Conservation (phyloP, 1,140 invertebrate species). For the Musca vetustissima region DNA sequence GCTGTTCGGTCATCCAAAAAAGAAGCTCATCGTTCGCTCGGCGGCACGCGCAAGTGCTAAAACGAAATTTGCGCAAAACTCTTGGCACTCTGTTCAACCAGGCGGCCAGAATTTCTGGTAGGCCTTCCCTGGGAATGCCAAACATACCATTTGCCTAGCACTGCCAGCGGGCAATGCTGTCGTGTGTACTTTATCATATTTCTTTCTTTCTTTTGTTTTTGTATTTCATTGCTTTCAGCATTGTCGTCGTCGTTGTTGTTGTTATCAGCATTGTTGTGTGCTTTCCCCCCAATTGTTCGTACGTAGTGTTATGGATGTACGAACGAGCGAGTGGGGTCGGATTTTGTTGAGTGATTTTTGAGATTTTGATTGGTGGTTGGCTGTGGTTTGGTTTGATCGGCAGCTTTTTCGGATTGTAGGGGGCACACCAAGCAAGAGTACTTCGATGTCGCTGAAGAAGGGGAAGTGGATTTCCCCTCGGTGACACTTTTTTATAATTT, state of each 20-base stretch:
- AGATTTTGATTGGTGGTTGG: constrained; percentile 3
- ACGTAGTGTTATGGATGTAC: too few species aligned
- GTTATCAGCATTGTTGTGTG: too few species aligned
- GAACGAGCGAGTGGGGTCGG: too few species aligned
- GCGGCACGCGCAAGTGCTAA: constrained; percentile 21
- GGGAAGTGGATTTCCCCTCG: too few species aligned
- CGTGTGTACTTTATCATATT: not conserved
- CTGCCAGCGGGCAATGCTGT: not conserved
- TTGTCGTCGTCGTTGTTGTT: too few species aligned
- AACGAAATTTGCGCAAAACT: constrained; percentile 48
- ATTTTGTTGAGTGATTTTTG: constrained; percentile 12
- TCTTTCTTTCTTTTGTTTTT: not conserved
- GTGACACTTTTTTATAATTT: too few species aligned
- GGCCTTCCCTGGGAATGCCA: not conserved
- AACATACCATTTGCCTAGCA: not conserved
- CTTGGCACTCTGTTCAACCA: constrained; percentile 53
- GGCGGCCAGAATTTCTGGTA: constrained; percentile 34
- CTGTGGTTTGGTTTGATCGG: not conserved
- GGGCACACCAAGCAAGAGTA: too few species aligned
- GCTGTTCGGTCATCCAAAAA: not conserved
- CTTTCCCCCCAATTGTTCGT: too few species aligned
- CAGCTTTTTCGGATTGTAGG: too few species aligned
- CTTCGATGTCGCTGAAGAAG: too few species aligned
- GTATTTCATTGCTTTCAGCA: not conserved
- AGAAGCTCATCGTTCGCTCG: too few species aligned